Base-by-base conservation (phyloP, 1,140 invertebrate genomes). In the Oncopodura yosiiana region DNA sequence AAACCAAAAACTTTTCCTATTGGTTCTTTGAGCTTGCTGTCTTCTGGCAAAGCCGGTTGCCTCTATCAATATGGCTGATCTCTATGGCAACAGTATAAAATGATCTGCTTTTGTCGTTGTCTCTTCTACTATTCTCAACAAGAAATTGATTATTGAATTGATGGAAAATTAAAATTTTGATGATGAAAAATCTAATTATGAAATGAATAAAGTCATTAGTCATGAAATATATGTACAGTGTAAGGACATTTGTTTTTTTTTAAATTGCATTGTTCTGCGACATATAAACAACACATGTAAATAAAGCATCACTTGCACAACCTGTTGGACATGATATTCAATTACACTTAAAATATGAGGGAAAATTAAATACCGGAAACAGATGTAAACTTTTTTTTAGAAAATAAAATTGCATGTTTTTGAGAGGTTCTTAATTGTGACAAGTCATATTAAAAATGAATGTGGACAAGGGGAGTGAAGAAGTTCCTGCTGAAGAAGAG, bases 61-160 rank as follows among this genome's bases (percentile, higher is more conserved):
- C 41, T 54, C 53, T 54, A 48, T 48, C 53, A 54, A 54, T 18
- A 54, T 54, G 53, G 53, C 42, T 18, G 37, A n/a, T n/a, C n/a
- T n/a, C n/a, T n/a, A n/a, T n/a, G n/a, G n/a, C n/a, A n/a, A n/a
- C n/a, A n/a, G n/a, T n/a, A n/a, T n/a, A n/a, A n/a, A n/a, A n/a
- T n/a, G n/a, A n/a, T n/a, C n/a, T n/a, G n/a, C n/a, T n/a, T n/a
- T n/a, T n/a, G n/a, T n/a, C n/a, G n/a, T n/a, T n/a, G n/a, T n/a
- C n/a, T n/a, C n/a, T n/a, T n/a, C n/a, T n/a, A n/a, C n/a, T n/a
- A n/a, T n/a, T n/a, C n/a, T n/a, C n/a, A n/a, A n/a, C n/a, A n/a
- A n/a, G n/a, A n/a, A n/a, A n/a, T n/a, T n/a, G n/a, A n/a, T n/a
- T n/a, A n/a, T n/a, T n/a, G n/a, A n/a, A n/a, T n/a, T n/a, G n/a